These are phyloP conservation scores for Poicephalus meyeri DNA, from an alignment of 2,113 vertebrate genomes.

Conservation along the genomic window DNA sequence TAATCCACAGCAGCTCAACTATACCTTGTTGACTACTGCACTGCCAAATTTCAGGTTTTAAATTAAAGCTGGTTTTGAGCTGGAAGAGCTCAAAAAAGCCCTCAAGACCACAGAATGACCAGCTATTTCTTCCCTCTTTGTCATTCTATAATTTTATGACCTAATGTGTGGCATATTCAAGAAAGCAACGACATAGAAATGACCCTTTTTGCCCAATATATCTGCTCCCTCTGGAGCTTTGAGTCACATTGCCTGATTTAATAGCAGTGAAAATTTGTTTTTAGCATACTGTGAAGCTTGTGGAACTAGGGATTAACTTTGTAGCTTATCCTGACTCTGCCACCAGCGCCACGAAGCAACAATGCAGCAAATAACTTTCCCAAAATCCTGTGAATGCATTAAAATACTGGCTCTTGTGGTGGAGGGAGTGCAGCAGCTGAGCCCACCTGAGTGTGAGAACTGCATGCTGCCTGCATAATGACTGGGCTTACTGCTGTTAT, in stretches of 20 bases:
- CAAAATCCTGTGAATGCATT: neutral
- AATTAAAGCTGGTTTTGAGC: constrained; percentile 37
- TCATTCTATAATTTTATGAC: constrained; percentile 30
- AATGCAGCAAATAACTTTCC: neutral
- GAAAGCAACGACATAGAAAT: neutral
- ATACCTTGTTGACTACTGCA: constrained; percentile 1
- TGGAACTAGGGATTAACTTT: neutral
- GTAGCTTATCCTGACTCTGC: neutral
- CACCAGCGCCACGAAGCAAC: neutral
- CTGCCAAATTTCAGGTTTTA: constrained; percentile 37
- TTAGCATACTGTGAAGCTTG: neutral
- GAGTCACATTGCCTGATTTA: neutral
- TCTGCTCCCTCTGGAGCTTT: neutral
- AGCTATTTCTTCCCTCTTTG: constrained; percentile 28
- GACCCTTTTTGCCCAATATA: neutral
- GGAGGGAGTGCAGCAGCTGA: neutral
- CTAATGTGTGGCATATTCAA: neutral
- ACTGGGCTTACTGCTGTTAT: neutral
- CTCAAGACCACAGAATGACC: neutral
- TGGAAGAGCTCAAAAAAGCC: constrained; percentile 5
- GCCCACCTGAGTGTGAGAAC: neutral
- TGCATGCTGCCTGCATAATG: accelerated
- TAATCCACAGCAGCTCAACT: constrained; percentile 27
- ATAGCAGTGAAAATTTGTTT: neutral
- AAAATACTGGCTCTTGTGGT: neutral